Base-by-base conservation (phyloP, 2,113 vertebrate species). In the Brienomyrus brachyistius region DNA sequence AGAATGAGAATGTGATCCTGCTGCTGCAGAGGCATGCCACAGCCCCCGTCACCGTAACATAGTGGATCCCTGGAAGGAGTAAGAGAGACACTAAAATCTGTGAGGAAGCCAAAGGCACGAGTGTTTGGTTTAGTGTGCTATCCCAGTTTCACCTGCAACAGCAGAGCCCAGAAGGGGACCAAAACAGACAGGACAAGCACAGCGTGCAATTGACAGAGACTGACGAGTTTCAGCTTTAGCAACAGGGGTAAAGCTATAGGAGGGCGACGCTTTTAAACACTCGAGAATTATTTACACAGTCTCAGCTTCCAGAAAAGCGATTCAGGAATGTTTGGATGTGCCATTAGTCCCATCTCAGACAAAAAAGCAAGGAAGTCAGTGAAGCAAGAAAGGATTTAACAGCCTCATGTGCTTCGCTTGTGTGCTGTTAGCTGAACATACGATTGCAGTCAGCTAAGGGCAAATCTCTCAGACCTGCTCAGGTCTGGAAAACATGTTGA, bases 101-200 rank as follows among this genome's bases (percentile, higher is more conserved):
- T 88, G 87, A 11, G 35, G 13, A 27, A 88, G 43, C 40, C 17
- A 27, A 87, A 90, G 89, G 86, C 89, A 82, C 40, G 52, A 19
- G 83, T 45, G 43, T 88, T 90, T 90, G 85, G 43, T 88, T 90
- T 90, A 88, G 17, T 85, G 59, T 47, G 70, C 3, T 86, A 83
- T 87, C 89, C 88, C 59, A 9, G 54, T 47, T 90, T 89, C 88
- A 90, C 77, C 87, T 90, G 84, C 87, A 89, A 52, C 85, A 54
- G 51, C 56, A 87, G 31, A 27, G 66, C 40, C 56, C 51, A 10
- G 21, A n/a, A 56, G 89, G 47, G 83, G 35, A 70, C 35, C 43
- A 7, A 54, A 5, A 23, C n/a, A 11, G 87, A 56, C 31, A 90
- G 45, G 48, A 50, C 17, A 19, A 52, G 43, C 43, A 27, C 40